Percentiles rank a stretch among this genome's conserved stretches.
Evolutionary conservation across 2,113 vertebrate genomes (phyloP).

Genomic region (Leucosticte australis): DNA sequence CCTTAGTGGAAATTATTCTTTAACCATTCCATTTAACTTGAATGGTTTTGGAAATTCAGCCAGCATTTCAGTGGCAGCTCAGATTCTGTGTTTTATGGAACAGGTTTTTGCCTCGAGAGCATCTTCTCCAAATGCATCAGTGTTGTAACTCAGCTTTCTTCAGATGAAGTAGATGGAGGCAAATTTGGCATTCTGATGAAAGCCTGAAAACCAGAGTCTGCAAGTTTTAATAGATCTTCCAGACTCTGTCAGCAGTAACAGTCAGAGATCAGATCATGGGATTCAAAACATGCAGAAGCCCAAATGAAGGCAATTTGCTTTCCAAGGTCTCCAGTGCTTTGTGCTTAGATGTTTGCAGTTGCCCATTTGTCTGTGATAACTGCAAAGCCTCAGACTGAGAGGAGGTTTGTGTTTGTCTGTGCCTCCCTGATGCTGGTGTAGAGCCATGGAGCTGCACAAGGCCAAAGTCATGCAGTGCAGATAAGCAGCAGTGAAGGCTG

Average conservation of each 20-base stretch:
- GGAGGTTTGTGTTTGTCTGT: not conserved
- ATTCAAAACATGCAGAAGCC: not conserved
- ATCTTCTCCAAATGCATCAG: not conserved
- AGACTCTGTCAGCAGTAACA: not conserved
- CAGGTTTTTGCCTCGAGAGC: slow-evolving; percentile 26
- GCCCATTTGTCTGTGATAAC: not conserved
- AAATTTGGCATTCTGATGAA: not conserved
- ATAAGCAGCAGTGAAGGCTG: not conserved
- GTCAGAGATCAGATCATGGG: not conserved
- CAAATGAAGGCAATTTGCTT: not conserved
- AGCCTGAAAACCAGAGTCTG: not conserved
- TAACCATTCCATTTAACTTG: slow-evolving; percentile 37
- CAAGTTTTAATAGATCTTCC: not conserved
- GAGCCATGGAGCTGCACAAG: not conserved
- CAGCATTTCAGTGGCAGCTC: not conserved
- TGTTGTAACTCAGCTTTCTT: slow-evolving; percentile 29
- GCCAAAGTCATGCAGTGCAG: not conserved
- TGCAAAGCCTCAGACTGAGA: not conserved
- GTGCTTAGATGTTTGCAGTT: not conserved
- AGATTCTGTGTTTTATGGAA: slow-evolving; percentile 21
- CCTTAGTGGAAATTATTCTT: slow-evolving; percentile 28
- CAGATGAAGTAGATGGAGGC: not conserved
- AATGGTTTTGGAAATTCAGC: slow-evolving; percentile 21
- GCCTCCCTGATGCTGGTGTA: not conserved
- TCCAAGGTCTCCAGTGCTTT: not conserved